Percentiles rank a stretch among this genome's conserved stretches.
phyloP scores from a whole-genome alignment of 2,797 vertebrate genomes.

The Hapalemur alaotrensis region DNA sequence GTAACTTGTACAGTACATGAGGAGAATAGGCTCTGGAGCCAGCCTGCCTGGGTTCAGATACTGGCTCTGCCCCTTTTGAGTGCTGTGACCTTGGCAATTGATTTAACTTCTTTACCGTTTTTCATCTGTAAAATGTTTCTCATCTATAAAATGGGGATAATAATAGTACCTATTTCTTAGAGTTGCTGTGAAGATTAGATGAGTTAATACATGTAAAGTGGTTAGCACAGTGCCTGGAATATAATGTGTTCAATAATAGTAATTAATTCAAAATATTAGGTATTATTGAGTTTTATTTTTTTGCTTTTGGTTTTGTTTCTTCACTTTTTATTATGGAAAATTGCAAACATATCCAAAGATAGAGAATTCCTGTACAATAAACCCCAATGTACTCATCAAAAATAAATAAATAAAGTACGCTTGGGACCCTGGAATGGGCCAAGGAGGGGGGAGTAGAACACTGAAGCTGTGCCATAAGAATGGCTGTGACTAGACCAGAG shows the following conservation, averaged over 20 bases:
- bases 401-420: not conserved
- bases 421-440: not conserved
- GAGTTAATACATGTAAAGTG: not conserved
- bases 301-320: not conserved
- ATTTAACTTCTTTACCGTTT: not conserved
- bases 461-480: not conserved
- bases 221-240: not conserved
- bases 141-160: slow-evolving; percentile 2
- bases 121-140: slow-evolving; percentile 36
- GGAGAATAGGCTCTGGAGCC: not conserved
- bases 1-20: not conserved
- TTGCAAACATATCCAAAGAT: not conserved
- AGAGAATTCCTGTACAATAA: not conserved
- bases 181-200: not conserved
- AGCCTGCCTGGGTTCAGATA: not conserved
- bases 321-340: not conserved
- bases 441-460: not conserved
- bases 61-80: not conserved
- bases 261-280: not conserved
- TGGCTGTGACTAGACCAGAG: not conserved
- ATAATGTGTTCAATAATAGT: not conserved
- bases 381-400: not conserved
- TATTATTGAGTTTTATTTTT: not conserved
- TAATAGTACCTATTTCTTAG: not conserved
- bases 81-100: not conserved